Evolutionary conservation across 2,113 vertebrate species (phyloP).

Genomic region (Sylvia atricapilla): DNA sequence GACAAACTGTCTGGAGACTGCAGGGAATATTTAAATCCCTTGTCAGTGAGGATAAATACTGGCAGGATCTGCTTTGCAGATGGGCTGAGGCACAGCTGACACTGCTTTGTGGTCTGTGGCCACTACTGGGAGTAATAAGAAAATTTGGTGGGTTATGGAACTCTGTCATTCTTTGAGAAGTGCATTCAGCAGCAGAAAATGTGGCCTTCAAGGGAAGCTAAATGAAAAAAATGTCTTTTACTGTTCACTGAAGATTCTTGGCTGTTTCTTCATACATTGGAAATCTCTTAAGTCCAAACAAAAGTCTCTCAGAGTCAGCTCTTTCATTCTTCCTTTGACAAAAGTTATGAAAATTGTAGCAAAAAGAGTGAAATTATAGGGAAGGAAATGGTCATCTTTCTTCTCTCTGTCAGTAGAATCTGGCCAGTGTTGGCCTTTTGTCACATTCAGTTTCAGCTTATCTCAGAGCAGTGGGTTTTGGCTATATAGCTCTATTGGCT

Average conservation of each 20-base stretch:
- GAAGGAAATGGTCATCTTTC: neutral
- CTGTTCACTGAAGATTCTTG: neutral
- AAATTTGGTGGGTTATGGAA: neutral
- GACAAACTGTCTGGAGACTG: neutral
- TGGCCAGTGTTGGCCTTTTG: neutral
- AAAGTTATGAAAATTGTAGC: neutral
- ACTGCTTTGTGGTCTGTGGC: neutral
- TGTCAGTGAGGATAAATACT: slow-evolving; percentile 14
- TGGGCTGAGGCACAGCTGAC: neutral
- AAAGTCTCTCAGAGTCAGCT: neutral
- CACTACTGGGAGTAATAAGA: neutral
- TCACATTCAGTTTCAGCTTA: neutral
- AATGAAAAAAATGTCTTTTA: neutral
- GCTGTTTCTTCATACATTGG: neutral
- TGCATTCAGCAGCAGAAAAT: neutral
- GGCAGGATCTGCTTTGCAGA: slow-evolving; percentile 1
- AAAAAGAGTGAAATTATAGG: neutral
- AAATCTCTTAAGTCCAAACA: neutral
- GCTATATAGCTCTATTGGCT: neutral
- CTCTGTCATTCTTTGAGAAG: neutral
- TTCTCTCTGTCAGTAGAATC: neutral
- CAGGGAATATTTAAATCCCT: neutral
- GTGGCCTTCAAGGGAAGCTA: neutral
- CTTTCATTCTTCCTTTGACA: neutral
- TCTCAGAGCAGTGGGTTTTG: neutral